Evolutionary conservation across 2,113 vertebrate species (phyloP).

Genomic region (Caracal caracal): DNA sequence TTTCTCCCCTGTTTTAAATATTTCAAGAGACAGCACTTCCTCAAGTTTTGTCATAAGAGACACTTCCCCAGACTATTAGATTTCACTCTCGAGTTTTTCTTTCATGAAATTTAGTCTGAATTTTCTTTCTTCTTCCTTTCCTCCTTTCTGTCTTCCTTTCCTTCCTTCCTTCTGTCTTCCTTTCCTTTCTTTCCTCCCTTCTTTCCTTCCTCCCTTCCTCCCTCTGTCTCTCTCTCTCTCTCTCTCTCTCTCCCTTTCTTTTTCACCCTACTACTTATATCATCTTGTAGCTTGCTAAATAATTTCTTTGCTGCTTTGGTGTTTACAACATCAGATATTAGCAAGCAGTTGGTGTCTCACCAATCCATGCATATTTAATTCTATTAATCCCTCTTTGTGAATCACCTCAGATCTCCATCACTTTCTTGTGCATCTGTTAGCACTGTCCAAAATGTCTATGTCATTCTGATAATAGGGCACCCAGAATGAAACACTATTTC

Average conservation of each 20-base stretch:
- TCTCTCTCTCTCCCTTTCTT: too few species aligned
- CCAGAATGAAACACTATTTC: neutral
- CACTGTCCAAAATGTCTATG: neutral
- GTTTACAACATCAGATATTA: slow-evolving; percentile 4
- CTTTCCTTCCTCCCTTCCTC: too few species aligned
- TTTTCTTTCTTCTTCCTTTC: neutral
- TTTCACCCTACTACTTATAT: neutral
- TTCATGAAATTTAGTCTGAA: neutral
- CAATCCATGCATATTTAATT: neutral
- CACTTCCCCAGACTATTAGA: neutral
- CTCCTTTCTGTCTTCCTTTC: neutral
- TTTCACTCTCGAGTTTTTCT: neutral
- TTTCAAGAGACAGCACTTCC: neutral
- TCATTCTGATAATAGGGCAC: neutral
- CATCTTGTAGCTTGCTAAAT: neutral
- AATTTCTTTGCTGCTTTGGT: neutral
- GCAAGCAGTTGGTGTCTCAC: neutral
- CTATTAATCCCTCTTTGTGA: neutral
- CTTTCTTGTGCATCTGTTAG: neutral
- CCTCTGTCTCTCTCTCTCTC: neutral
- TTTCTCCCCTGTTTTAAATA: neutral
- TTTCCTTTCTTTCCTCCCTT: too few species aligned
- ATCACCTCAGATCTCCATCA: neutral
- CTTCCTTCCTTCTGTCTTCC: neutral
- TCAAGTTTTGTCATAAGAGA: neutral